A percentile compares a stretch with the other conserved stretches of the same genome.
These are phyloP conservation scores for Drosophila mimica DNA, from an alignment of 2,888 invertebrate species.

Conservation along the genomic window DNA sequence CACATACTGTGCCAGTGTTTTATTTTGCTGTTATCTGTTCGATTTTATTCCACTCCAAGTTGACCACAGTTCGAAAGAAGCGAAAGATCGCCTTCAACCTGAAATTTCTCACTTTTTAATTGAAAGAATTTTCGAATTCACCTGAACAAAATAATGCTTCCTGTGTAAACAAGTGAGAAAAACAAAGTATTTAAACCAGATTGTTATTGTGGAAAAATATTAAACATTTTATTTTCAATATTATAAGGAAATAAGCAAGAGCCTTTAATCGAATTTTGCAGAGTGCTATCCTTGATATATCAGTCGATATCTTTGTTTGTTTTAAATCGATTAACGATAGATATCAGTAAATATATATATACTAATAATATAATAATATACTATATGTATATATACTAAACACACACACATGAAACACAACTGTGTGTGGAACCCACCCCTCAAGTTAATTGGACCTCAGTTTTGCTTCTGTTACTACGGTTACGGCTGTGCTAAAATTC, in stretches of 20 bases:
- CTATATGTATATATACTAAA: too few species aligned
- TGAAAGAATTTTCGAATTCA: background rate
- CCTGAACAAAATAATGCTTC: background rate
- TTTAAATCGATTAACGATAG: background rate
- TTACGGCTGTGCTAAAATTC: background rate
- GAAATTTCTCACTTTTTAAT: conserved; percentile 5
- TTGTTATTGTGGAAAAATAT: too few species aligned
- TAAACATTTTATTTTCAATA: too few species aligned
- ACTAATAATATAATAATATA: too few species aligned
- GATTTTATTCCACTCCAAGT: conserved; percentile 28
- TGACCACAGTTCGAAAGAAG: conserved; percentile 18
- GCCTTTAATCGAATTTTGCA: too few species aligned
- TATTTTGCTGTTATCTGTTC: conserved; percentile 37
- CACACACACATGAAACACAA: background rate
- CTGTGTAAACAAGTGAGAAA: background rate
- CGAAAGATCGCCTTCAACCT: background rate
- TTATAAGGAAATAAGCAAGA: too few species aligned
- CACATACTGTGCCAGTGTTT: background rate
- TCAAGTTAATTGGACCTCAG: background rate
- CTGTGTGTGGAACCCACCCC: background rate
- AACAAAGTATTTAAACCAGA: background rate
- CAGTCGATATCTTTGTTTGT: too few species aligned
- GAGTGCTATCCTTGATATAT: too few species aligned
- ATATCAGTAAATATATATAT: background rate
- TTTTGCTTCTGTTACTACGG: background rate